A percentile compares a stretch with the other conserved stretches of the same genome.
Evolutionary conservation across 2,797 vertebrate species (phyloP).

Genomic region (Staurois parvus): DNA sequence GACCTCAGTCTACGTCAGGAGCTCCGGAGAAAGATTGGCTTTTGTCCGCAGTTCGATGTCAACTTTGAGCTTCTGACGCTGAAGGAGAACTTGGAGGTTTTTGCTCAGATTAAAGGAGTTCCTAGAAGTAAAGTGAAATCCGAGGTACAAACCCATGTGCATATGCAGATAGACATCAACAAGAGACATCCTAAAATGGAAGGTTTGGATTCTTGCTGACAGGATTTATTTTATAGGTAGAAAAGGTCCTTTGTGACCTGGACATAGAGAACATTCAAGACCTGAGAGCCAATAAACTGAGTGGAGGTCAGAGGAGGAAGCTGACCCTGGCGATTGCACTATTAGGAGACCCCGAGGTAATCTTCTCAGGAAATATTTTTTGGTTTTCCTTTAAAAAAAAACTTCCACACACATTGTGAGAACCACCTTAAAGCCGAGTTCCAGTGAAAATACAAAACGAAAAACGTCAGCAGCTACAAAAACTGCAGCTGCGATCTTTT

Average conservation of each 20-base stretch:
- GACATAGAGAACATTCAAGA: background rate
- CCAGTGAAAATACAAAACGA: too few species aligned
- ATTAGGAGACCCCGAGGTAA: background rate
- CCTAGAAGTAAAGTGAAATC: constrained; percentile 71
- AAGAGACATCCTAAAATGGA: background rate
- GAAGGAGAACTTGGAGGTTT: constrained; percentile 88
- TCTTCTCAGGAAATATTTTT: background rate
- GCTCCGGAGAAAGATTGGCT: constrained; percentile 80
- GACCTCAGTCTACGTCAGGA: constrained; percentile 77
- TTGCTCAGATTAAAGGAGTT: constrained; percentile 91
- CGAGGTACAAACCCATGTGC: constrained; percentile 75
- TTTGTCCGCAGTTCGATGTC: constrained; percentile 89
- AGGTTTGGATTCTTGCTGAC: background rate
- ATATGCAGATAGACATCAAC: background rate
- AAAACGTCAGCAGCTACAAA: too few species aligned
- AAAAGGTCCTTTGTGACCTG: background rate
- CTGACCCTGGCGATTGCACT: background rate
- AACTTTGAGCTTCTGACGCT: constrained; percentile 90
- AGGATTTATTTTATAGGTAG: background rate
- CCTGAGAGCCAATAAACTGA: background rate
- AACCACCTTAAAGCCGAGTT: too few species aligned
- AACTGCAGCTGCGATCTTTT: too few species aligned
- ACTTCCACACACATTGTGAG: too few species aligned
- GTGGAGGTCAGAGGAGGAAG: background rate
- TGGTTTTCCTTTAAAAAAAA: too few species aligned